These are phyloP conservation scores for Clarias batrachus DNA, from an alignment of 2,113 vertebrate species.

Conservation along the genomic window DNA sequence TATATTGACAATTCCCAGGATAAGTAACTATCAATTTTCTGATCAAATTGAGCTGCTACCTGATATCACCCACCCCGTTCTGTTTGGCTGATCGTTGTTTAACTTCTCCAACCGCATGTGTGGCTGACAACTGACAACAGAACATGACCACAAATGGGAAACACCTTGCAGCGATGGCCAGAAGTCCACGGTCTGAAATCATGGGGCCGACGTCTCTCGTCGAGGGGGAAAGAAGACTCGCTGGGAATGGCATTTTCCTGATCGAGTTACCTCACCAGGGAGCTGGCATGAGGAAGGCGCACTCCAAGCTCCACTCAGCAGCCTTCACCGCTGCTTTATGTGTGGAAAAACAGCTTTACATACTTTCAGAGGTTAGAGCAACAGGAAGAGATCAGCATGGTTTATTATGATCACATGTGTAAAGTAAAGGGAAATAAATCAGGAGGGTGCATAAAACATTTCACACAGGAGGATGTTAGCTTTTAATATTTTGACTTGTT, in stretches of 20 bases:
- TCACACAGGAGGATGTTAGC: constrained; percentile 39
- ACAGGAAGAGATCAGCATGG: constrained; percentile 47
- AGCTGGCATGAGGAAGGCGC: constrained; percentile 17
- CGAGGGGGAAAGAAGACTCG: constrained; percentile 44
- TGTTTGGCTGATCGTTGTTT: constrained; percentile 30
- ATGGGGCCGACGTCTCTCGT: constrained; percentile 39
- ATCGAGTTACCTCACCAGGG: constrained; percentile 55
- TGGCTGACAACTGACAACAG: constrained; percentile 39
- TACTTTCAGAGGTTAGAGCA: constrained; percentile 52
- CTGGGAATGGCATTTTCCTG: constrained; percentile 54
- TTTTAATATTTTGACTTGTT: constrained; percentile 66
- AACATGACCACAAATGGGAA: constrained; percentile 52
- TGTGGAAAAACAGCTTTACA: constrained; percentile 40
- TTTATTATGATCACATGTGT: constrained; percentile 54
- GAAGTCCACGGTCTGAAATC: constrained; percentile 45
- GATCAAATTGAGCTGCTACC: background rate
- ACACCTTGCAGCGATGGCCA: constrained; percentile 47
- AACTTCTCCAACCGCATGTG: constrained; percentile 46
- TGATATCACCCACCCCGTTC: background rate
- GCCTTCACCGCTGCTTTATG: constrained; percentile 40
- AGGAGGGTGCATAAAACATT: constrained; percentile 32
- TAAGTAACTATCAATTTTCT: background rate
- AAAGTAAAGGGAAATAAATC: constrained; percentile 47
- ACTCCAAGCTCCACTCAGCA: constrained; percentile 20
- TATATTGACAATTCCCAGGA: background rate